Percentiles rank a stretch among this genome's conserved stretches.
phyloP scores from a whole-genome alignment of 2,113 vertebrate species.

The Caretta caretta region DNA sequence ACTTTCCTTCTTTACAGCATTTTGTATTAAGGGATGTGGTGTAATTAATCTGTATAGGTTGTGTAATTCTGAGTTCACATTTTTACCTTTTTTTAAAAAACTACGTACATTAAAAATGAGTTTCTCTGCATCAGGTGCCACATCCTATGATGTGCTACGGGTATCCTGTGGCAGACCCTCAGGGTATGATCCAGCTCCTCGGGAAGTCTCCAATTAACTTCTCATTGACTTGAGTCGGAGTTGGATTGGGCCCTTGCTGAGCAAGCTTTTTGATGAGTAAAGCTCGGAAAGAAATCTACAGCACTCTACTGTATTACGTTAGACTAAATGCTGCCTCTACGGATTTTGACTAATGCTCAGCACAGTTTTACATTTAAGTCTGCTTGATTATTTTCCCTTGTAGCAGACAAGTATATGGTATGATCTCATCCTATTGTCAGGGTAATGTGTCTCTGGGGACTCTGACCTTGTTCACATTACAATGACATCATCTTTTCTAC shows the following conservation, averaged over 20 bases:
- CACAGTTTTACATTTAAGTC: conserved; percentile 20
- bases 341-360: conserved; percentile 43
- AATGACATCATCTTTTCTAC: conserved; percentile 65
- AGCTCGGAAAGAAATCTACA: conserved; percentile 1
- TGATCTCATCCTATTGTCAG: conserved; percentile 76
- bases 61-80: not conserved
- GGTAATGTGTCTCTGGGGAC: conserved; percentile 68
- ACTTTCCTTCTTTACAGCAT: not conserved
- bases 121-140: not conserved
- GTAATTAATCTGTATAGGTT: not conserved
- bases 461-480: conserved; percentile 63
- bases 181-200: not conserved
- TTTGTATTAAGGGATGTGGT: not conserved
- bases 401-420: conserved; percentile 56
- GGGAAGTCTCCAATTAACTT: not conserved
- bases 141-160: not conserved
- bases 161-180: not conserved
- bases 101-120: not conserved
- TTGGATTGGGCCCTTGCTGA: not conserved
- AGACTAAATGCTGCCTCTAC: conserved; percentile 24
- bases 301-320: not conserved
- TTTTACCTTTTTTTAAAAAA: not conserved
- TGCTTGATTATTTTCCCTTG: conserved; percentile 52
- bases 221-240: not conserved
- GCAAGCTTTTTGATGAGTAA: not conserved